Percentiles rank a stretch among this genome's conserved stretches.
These are phyloP conservation scores for Rhopilema esculentum DNA, from an alignment of 30 jellyfish, hydroid and myxozoan genomes.

Conservation along the genomic window DNA sequence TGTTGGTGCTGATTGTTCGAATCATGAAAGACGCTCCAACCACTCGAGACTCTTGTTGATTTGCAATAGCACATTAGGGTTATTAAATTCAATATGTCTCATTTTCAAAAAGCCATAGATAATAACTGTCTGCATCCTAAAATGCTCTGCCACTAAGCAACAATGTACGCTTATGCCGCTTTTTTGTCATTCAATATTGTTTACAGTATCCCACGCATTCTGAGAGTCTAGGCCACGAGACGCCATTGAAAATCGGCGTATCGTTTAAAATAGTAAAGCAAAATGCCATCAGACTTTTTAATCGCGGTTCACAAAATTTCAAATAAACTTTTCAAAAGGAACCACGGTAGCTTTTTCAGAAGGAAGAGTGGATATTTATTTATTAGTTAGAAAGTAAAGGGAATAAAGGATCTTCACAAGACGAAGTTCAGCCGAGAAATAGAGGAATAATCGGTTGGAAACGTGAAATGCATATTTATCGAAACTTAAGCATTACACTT, in stretches of 20 bases:
- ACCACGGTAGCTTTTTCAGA: not conserved
- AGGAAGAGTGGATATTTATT: not conserved
- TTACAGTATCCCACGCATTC: not conserved
- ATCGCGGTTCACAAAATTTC: not conserved
- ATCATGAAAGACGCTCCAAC: too few species aligned
- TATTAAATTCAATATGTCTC: not conserved
- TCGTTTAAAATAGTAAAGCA: not conserved
- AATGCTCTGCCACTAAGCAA: not conserved
- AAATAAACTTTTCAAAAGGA: not conserved
- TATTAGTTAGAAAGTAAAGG: too few species aligned
- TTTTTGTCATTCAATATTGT: not conserved
- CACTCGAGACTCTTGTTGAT: too few species aligned
- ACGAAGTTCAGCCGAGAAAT: too few species aligned
- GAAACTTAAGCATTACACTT: too few species aligned
- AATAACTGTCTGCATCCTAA: not conserved
- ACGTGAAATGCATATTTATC: too few species aligned
- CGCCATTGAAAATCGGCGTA: not conserved
- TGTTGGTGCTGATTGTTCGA: too few species aligned
- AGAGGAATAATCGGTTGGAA: too few species aligned
- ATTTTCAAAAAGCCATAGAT: not conserved
- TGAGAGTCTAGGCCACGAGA: not conserved
- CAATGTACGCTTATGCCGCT: not conserved
- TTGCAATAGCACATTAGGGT: too few species aligned
- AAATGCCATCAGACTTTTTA: not conserved
- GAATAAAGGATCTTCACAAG: too few species aligned